These are phyloP conservation scores for Acanthiza pusilla DNA, from an alignment of 2,797 vertebrate genomes.

Conservation along the genomic window DNA sequence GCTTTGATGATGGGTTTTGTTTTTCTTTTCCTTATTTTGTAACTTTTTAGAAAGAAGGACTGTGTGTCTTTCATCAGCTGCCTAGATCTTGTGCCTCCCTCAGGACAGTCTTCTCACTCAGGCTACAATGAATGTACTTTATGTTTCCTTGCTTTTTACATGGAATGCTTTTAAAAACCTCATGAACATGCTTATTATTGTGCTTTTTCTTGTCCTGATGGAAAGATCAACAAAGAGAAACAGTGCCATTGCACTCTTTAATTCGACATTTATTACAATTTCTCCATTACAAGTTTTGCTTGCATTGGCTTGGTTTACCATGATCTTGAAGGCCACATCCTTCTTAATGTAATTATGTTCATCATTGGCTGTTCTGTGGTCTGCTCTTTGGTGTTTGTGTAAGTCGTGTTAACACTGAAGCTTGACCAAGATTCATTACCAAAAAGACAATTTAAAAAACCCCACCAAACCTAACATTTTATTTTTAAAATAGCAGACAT, in stretches of 20 bases:
- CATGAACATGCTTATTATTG: background rate
- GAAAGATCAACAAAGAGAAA: background rate
- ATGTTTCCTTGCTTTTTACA: background rate
- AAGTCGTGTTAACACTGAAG: constrained; percentile 18
- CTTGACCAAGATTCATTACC: background rate
- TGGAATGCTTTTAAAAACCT: background rate
- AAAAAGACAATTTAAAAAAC: background rate
- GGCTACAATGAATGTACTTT: background rate
- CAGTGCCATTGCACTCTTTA: background rate
- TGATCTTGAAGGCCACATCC: background rate
- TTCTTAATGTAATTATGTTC: background rate
- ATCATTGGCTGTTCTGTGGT: background rate
- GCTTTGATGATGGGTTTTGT: background rate
- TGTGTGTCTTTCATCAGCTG: background rate
- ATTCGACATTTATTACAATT: background rate
- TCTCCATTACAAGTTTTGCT: constrained; percentile 9
- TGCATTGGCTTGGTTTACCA: background rate
- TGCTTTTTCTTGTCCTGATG: background rate
- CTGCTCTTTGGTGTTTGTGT: background rate
- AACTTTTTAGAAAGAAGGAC: background rate
- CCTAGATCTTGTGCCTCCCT: background rate
- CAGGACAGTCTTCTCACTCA: background rate
- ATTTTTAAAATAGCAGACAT: background rate
- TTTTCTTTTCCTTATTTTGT: background rate
- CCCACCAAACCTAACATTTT: background rate